Base-by-base conservation (phyloP, 2,888 invertebrate genomes). In the Pristionchus mayeri region DNA sequence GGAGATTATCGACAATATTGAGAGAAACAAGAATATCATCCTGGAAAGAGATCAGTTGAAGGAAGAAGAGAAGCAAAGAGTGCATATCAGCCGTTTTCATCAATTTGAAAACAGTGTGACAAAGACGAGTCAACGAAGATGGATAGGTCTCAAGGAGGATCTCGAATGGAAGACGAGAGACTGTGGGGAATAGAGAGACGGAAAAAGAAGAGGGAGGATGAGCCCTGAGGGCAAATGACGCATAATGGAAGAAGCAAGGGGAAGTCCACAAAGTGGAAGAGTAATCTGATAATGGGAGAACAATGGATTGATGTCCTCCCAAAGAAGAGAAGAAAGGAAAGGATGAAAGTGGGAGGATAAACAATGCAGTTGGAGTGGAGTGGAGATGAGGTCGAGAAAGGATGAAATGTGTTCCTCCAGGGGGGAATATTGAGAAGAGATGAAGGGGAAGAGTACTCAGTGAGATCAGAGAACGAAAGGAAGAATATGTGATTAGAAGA, bases 121-220 rank as follows among this genome's bases (percentile, higher is more conserved):
- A 71, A 40, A 7, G 71, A 44, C 3, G 71, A 71, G 71, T 44
- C 24, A 71, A 71, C 71, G 71, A 71, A 71, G 71, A 71, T 71
- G 71, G 71, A 71, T 71, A 71, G 71, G 71, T 71, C 71, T 71
- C 24, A 44, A 37, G 76, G 76, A 48, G 76, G 76, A 78, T 48
- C 4, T 4, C 18, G 76, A 71, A 40, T 40, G 37, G 71, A 71
- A 13, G 50, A 40, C n/a, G 50, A 71, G 71, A 71, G 76, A 50
- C 50, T 30, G 50, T 6, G 27, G 50, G 30, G 50, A 40, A 78
- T 30, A 30, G 30, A 78, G 76, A 78, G 76, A 78, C 50, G 16
- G 24, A 30, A 50, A 34, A 50, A 50, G 50, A 27, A 78, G 76
- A 21, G 50, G 50, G 27, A 27, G 50, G 50, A 50, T 50, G 76